Conservation (phyloP, 2,888 invertebrate species). For the Crioceris asparagi region DNA sequence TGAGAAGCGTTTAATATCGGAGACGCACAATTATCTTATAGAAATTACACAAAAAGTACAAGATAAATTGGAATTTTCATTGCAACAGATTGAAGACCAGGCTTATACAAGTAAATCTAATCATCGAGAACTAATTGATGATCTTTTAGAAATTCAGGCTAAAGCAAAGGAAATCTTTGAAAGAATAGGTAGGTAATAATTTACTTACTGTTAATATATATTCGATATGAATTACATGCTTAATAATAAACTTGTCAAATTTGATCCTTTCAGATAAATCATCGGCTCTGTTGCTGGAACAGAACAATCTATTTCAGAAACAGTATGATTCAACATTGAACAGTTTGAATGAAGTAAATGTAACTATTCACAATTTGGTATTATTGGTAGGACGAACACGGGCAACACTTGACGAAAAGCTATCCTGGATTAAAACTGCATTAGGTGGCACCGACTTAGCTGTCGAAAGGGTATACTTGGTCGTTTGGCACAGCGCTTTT, state of each 20-base stretch:
- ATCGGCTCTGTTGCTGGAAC: constrained; percentile 36
- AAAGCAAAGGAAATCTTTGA: constrained; percentile 45
- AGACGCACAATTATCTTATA: constrained; percentile 46
- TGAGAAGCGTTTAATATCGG: constrained; percentile 48
- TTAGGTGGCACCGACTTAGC: constrained; percentile 36
- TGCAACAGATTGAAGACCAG: constrained; percentile 40
- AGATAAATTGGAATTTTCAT: constrained; percentile 44
- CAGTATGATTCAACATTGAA: constrained; percentile 42
- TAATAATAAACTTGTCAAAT: not conserved
- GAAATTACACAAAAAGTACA: constrained; percentile 45
- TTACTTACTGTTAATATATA: constrained; percentile 3
- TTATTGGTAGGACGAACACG: constrained; percentile 30
- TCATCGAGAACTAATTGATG: constrained; percentile 44
- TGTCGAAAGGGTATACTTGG: constrained; percentile 31
- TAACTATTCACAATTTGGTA: constrained; percentile 39
- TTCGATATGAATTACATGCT: not conserved
- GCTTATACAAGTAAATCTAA: constrained; percentile 39
- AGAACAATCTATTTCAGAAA: constrained; percentile 39
- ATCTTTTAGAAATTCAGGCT: constrained; percentile 44
- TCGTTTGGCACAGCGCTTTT: constrained; percentile 32
- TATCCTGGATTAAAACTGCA: constrained; percentile 32
- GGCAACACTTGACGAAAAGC: constrained; percentile 31
- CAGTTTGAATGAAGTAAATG: constrained; percentile 43
- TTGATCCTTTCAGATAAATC: constrained; percentile 33
- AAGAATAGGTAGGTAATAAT: constrained; percentile 39